Base-by-base conservation (phyloP, 2,888 invertebrate genomes). In the Colletes collaris region DNA sequence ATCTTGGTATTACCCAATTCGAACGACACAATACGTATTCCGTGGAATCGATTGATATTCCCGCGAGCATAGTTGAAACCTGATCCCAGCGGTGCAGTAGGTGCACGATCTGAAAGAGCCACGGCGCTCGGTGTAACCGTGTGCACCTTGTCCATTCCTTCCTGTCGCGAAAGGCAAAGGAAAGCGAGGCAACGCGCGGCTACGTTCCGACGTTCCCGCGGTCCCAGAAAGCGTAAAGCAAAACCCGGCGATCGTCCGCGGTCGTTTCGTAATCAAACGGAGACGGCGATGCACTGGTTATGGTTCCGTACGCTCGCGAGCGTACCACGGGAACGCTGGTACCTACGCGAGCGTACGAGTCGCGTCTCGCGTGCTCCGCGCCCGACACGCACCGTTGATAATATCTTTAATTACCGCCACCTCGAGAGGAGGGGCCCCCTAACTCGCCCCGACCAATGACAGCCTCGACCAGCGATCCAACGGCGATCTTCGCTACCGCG, bases 341-440 rank as follows among this genome's bases (percentile, higher is more conserved):
- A 79, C 78, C 65, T 60, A 63, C 56, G 58, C 70, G 65, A 53
- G 76, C 67, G 70, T 79, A 67, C 71, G 76, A 62, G 68, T 73
- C 52, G 53, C 73, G 53, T 62, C 64, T 56, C 63, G 72, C 65
- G 59, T 65, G 49, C 53, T 19, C 19, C 72, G 79, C 58, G 72
- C 72, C 88, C 89, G 90, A 91, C 91, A 91, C 90, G 91, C 91
- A 91, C 88, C 87, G 86, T 81, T 87, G 91, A 91, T 91, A 91
- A 90, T 91, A 91, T 91, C 91, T 91, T 91, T 91, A 91, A 91
- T 91, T 91, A 91, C 91, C 87, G 72, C 84, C 87, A 68, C 86
- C 84, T 87, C 83, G 79, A 64, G 68, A 62, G 70, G 71, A 72
- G 77, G 72, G 63, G 10, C 44, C 62, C 73, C 58, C 59, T 40